Base-by-base conservation (phyloP, 2,113 vertebrate species). In the Murina feae region DNA sequence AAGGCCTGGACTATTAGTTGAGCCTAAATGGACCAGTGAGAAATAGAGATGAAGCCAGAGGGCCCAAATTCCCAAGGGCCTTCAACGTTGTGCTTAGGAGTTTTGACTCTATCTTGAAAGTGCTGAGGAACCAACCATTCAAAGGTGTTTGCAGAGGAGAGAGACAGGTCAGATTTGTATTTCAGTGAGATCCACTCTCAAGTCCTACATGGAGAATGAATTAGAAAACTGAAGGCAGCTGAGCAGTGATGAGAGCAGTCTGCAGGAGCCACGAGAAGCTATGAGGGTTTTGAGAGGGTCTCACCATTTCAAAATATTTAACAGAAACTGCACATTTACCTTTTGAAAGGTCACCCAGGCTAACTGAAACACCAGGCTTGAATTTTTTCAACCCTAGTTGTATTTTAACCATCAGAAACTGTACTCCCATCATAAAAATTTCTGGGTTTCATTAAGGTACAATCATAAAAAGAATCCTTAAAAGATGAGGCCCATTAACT, bases 381-480 rank as follows among this genome's bases (percentile, higher is more conserved):
- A 74, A 81, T 95, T 83, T 91, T 93, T 51, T 90, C 35, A 60
- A 23, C 35, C 20, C 25, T 89, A 37, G 8, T 68, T 90, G 4
- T 85, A 37, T 86, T 89, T 93, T 79, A 80, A 60, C 37, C 9
- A 47, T 89, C n/a, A 81, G 71, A 85, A 87, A 90, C 7, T 72
- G 2, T 86, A 17, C 86, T 83, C 18, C 21, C 20, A 21, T n/a
- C 47, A 4, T 86, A 79, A 83, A 37, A 86, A 91, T 60, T 96
- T 79, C 35, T 87, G 79, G 8, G 17, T 49, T 96, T 90, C 7
- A 47, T 69, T 95, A 53, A 51, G 47, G n/a, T 37, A 94, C 92
- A 96, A 76, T 90, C 23, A 35, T 93, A 60, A 84, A 93, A 90
- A 91, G 25, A 44, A 68, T 79, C 18, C 55, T 88, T 88, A 72